Evolutionary conservation across 1,140 invertebrate genomes (phyloP).

Genomic region (Heliconius congener): DNA sequence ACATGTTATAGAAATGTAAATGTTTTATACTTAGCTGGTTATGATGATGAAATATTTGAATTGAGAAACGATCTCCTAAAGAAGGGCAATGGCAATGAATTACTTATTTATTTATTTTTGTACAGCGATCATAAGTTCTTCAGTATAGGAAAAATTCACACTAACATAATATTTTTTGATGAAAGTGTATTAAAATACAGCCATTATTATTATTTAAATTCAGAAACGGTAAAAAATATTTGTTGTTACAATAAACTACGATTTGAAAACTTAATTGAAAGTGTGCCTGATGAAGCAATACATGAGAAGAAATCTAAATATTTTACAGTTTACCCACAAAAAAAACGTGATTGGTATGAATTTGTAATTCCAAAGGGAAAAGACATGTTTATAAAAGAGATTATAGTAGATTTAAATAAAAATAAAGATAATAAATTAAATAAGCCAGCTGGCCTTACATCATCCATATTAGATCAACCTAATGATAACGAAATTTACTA

Average conservation of each 20-base stretch:
- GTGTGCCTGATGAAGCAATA: not conserved
- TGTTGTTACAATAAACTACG: not conserved
- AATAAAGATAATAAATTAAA: not conserved
- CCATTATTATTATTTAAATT: slow-evolving; percentile 33
- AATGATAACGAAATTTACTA: not conserved
- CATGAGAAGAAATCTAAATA: slow-evolving; percentile 3
- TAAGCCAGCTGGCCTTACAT: not conserved
- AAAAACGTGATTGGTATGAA: not conserved
- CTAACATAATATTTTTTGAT: slow-evolving; percentile 16
- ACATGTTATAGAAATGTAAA: not conserved
- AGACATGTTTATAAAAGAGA: slow-evolving; percentile 27
- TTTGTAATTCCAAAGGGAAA: slow-evolving; percentile 25
- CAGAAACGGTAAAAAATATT: not conserved
- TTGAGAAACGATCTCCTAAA: slow-evolving; percentile 32
- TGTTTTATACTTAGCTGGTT: slow-evolving; percentile 31
- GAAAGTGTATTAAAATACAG: slow-evolving; percentile 26
- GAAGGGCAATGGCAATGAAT: slow-evolving; percentile 12
- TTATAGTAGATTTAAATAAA: slow-evolving; percentile 15
- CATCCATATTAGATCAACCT: not conserved
- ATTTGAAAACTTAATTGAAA: not conserved
- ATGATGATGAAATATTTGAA: slow-evolving; percentile 34
- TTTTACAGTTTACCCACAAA: not conserved
- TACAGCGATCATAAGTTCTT: slow-evolving; percentile 25
- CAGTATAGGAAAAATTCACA: slow-evolving; percentile 30
- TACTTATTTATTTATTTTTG: slow-evolving; percentile 31